Base-by-base conservation (phyloP, 2,797 vertebrate species). In the Poecilia velifera region DNA sequence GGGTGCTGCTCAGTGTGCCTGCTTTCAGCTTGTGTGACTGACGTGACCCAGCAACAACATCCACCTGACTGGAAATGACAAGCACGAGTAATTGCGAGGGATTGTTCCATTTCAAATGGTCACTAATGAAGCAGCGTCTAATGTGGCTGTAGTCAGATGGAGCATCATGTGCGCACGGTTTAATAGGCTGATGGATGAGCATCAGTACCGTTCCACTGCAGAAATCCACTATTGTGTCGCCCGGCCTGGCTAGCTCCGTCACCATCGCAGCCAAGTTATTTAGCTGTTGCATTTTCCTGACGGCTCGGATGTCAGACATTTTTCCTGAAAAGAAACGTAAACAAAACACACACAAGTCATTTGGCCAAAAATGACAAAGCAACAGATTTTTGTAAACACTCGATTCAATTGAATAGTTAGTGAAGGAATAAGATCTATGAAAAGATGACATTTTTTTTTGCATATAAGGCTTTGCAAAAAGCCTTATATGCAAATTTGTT, bases 171-270 rank as follows among this genome's bases (percentile, higher is more conserved):
- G 83, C 82, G 45, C 70, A 87, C 82, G 74, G 74, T 64, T 1
- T 47, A 74, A 77, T n/a, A 72, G 76, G 76, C 72, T 84, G 83
- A 83, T 79, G 74, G 86, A 88, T 88, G 86, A 72, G 84, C 46
- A 80, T n/a, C 34, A 89, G 8, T 97, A 99, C 98, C 94, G 98
- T 98, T 72, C 98, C 98, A 18, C 98, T 99, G 96, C 98, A 99
- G 93, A 99, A 99, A 92, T 99, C 98, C 94, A 99, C 98, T 77
- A 99, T 90, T 3, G 95, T 95, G 91, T 96, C 83, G 73, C 97
- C 96, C 1, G 97, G 96, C 49, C 91, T 96, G 49, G 96, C 96
- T 39, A 97, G 91, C 79, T 95, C 95, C 1, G 88, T 96, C 81
- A 98, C 98, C 64, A 96, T 95, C 83, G 96, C 96, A 73, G 97